Base-by-base conservation (phyloP, 2,797 vertebrate genomes). In the Sandelia bainsii region DNA sequence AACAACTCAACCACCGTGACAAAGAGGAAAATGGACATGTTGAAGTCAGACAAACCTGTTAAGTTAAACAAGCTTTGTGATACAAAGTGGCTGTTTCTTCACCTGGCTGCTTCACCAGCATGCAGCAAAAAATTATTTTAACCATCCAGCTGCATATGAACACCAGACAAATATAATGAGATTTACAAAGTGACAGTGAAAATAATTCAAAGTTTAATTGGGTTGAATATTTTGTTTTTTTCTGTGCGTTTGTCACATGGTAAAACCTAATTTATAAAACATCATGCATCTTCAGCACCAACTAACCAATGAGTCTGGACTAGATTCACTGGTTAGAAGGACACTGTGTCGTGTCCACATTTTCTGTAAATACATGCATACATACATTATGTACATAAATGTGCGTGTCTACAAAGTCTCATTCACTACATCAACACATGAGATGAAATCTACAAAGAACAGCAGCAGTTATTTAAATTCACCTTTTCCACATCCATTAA, bases 191-290 rank as follows among this genome's bases (percentile, higher is more conserved):
- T 20, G 71, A 52, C 51, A 57, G 25, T 40, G 45, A 61, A 48
- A 37, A 46, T 59, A 54, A 72, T 76, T 73, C 39, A 54, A 72
- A 70, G 44, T 61, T 42, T 77, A 75, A 75, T 51, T 69, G 29
- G 25, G 34, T 56, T 65, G 56, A 68, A 72, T 52, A 46, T 40
- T 54, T 46, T 65, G 44, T 53, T 5, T 13, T 42, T 17, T 37
- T 22, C 23, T 45, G 58, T 48, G 39, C 57, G 44, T 50, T 27
- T 29, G 51, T 62, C 10, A 0, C 48, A 42, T 52, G 12, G 46
- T 61, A 23, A 53, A 45, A 2, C 8, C 5, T 39, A 50, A 39
- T 4, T 16, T 51, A 23, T 17, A 10, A 40, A 17, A 52, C 65
- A 48, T 61, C 8, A 3, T 10, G 34, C 59, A 50, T 20, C 51